Evolutionary conservation across 2,797 vertebrate genomes (phyloP), one percentile per base, ranked within the genome.

Genomic region (Florisuga fusca): DNA sequence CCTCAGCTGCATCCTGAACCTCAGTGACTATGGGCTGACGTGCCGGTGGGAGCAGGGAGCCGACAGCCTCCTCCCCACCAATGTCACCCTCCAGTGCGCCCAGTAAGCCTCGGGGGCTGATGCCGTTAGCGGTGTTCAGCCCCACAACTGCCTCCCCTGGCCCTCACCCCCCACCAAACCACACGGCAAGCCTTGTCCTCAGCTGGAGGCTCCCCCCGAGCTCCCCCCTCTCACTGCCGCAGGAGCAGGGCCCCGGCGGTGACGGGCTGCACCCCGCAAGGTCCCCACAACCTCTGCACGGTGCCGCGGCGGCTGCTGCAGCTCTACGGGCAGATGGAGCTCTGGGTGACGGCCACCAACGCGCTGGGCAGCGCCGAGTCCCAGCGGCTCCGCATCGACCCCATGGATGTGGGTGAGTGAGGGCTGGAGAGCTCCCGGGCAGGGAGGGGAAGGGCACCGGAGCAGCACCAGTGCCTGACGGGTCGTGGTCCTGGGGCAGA

Each of bases 1-100:
- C 94, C 96, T 99, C 76, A 98, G 97, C 94, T 99, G 99, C 54
- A 8, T 97, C 87, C 98, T 99, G 94, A 98, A 98, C 95, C 95
- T 99, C 62, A 95, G 95, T 7, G 66, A 53, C 23, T 95, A 96
- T 0, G 72, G 38, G 80, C 97, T 99, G 94, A 97, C 76, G 13
- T 99, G 99, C 90, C 97, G 59, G 15, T 99, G 99, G 99, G 95
- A 98, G 68, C 97, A 96, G 6, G 98, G 98, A 14, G 85, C 73
- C 1, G 45, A 98, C 21, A 98, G 97, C 36, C 84, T 97, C 72
- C 97, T 99, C 66, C 90, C 89, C 71, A 98, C 98, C 57, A 97
- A 75, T 1, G 96, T 98, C 43, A 95, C 58, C 3, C 95, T 98
- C 21, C 97, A 97, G 62, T 96, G 95, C 17, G 64, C 83, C 1